Percentiles rank a stretch among this genome's conserved stretches.
Conservation (phyloP, 2,113 vertebrate species). For the Tragelaphus scriptus region DNA sequence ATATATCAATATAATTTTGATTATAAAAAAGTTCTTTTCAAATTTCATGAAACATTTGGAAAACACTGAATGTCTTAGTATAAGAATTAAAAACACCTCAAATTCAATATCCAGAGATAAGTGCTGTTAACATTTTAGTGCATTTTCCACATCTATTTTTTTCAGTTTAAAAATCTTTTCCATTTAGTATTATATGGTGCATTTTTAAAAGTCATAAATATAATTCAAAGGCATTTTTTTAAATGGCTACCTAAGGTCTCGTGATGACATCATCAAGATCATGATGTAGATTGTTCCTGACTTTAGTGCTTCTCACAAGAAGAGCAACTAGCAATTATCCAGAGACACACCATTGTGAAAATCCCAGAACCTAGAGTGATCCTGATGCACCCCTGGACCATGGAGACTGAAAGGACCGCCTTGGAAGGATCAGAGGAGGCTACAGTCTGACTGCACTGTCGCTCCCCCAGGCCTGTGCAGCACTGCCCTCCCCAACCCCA, state of each 20-base stretch:
- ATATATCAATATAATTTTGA: background rate
- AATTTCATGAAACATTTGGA: constrained; percentile 15
- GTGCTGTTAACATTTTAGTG: background rate
- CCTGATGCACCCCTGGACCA: too few species aligned
- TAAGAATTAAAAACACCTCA: background rate
- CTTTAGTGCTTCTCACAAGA: background rate
- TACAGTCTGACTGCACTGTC: accelerated
- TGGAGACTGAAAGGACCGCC: background rate
- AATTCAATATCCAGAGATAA: background rate
- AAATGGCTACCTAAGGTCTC: background rate
- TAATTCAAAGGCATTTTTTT: background rate
- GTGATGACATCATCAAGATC: background rate
- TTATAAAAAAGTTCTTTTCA: background rate
- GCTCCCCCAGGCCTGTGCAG: too few species aligned
- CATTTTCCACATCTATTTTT: background rate
- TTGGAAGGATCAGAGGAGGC: background rate
- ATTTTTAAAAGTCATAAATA: background rate
- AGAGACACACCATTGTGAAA: background rate
- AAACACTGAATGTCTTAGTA: background rate
- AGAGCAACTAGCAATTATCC: background rate
- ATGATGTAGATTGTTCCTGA: background rate
- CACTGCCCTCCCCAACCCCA: accelerated
- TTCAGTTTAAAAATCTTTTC: background rate
- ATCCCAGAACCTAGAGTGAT: background rate
- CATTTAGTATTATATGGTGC: background rate